Evolutionary conservation across 92 coral and sea anemone genomes (phyloP).

Genomic region (Blastomussa wellsi): DNA sequence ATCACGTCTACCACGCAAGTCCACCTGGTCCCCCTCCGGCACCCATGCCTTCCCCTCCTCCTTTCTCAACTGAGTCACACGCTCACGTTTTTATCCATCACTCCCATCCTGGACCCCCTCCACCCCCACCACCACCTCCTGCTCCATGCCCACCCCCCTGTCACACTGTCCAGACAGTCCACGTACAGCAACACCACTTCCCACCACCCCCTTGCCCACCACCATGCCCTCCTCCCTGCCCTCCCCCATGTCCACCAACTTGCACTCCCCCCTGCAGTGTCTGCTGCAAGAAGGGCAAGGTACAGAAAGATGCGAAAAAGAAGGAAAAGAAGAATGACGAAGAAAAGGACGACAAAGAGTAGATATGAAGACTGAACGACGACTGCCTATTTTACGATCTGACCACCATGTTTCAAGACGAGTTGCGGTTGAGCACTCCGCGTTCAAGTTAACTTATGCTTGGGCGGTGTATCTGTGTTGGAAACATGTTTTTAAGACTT

Average conservation of each 20-base stretch:
- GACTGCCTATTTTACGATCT: constrained; percentile 5
- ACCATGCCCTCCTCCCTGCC: constrained; percentile 61
- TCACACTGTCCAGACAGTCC: constrained; percentile 71
- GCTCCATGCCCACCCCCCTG: constrained; percentile 74
- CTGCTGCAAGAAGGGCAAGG: constrained; percentile 47
- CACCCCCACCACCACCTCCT: constrained; percentile 77
- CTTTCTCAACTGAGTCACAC: constrained; percentile 46
- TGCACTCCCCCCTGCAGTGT: constrained; percentile 49
- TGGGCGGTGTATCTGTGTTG: constrained; percentile 13
- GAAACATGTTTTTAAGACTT: constrained; percentile 25
- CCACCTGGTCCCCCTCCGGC: constrained; percentile 71
- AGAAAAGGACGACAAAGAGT: constrained; percentile 41
- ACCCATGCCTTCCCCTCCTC: constrained; percentile 73
- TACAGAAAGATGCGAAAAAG: constrained; percentile 22
- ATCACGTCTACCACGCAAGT: constrained; percentile 52
- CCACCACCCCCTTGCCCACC: constrained; percentile 91
- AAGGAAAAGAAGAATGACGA: constrained; percentile 13
- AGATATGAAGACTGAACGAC: constrained; percentile 21
- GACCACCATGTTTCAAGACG: constrained; percentile 19
- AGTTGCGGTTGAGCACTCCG: constrained; percentile 5
- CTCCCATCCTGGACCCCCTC: constrained; percentile 78
- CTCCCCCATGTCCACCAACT: constrained; percentile 39
- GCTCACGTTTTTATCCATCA: constrained; percentile 66
- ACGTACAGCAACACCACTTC: constrained; percentile 57
- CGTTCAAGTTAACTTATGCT: constrained; percentile 3